Conservation (phyloP, 2,797 vertebrate genomes). For the Synaphobranchus kaupii region DNA sequence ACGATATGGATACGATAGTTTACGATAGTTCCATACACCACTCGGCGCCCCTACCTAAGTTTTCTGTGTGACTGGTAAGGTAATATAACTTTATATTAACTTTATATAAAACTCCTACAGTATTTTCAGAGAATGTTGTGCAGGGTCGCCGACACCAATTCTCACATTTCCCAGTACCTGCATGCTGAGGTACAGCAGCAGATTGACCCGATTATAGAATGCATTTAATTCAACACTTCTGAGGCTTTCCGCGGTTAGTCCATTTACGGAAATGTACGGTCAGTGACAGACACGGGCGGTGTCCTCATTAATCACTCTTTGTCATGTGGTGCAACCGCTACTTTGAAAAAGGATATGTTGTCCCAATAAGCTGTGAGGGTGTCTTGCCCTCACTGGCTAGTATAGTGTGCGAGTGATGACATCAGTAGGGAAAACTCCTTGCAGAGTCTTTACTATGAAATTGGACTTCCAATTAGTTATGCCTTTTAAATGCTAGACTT, state of each 20-base stretch:
- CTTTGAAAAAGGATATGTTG: not conserved
- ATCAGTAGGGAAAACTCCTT: not conserved
- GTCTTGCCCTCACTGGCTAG: not conserved
- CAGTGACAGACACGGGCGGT: not conserved
- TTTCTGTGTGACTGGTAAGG: not conserved
- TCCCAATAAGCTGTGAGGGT: not conserved
- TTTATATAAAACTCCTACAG: not conserved
- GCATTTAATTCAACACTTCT: not conserved
- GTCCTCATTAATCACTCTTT: not conserved
- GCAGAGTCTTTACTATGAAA: not conserved
- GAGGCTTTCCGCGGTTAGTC: not conserved
- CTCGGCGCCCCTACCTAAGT: not conserved
- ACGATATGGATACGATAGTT: not conserved
- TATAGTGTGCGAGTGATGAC: not conserved
- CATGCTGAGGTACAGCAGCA: not conserved
- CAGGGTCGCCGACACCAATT: not conserved
- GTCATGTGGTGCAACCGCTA: not conserved
- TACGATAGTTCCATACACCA: not conserved
- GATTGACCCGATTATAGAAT: not conserved
- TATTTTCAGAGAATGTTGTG: not conserved
- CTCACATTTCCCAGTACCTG: not conserved
- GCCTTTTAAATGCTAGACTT: not conserved
- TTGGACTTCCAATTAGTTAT: not conserved
- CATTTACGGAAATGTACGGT: not conserved
- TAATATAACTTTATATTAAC: not conserved